These are phyloP conservation scores for Notodonta ziczac DNA, from an alignment of 2,888 invertebrate species.

Conservation along the genomic window DNA sequence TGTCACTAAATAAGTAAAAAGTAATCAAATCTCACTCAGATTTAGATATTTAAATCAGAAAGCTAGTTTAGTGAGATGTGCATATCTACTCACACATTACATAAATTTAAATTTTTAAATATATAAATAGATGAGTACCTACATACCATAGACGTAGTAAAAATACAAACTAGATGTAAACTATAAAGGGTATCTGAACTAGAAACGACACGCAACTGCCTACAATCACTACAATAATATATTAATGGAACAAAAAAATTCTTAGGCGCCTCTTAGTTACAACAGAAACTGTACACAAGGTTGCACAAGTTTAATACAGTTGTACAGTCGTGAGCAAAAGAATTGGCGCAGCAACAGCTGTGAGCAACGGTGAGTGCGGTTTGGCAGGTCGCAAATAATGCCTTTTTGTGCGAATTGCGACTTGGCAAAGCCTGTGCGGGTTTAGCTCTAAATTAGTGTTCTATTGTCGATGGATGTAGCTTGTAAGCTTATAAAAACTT, in stretches of 20 bases:
- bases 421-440: slow-evolving; percentile 29
- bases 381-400: slow-evolving; percentile 32
- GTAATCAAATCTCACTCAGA: too few species aligned
- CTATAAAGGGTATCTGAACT: too few species aligned
- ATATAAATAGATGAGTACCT: too few species aligned
- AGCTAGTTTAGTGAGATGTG: too few species aligned
- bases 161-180: too few species aligned
- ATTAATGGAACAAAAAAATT: background rate
- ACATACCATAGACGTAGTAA: too few species aligned
- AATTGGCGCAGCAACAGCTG: slow-evolving; percentile 33
- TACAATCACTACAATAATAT: background rate
- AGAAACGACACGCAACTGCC: background rate
- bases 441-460: slow-evolving; percentile 25
- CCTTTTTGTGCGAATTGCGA: slow-evolving; percentile 35
- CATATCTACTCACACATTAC: too few species aligned
- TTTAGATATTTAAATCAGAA: too few species aligned
- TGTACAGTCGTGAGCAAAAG: slow-evolving; percentile 30
- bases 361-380: slow-evolving; percentile 28
- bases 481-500: background rate
- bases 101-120: too few species aligned
- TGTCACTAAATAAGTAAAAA: too few species aligned
- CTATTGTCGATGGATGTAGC: slow-evolving; percentile 16
- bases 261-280: slow-evolving; percentile 23
- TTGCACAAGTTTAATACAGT: slow-evolving; percentile 36
- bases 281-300: slow-evolving; percentile 23